Base-by-base conservation (phyloP, 2,797 vertebrate species). In the Molossus alvarezi region DNA sequence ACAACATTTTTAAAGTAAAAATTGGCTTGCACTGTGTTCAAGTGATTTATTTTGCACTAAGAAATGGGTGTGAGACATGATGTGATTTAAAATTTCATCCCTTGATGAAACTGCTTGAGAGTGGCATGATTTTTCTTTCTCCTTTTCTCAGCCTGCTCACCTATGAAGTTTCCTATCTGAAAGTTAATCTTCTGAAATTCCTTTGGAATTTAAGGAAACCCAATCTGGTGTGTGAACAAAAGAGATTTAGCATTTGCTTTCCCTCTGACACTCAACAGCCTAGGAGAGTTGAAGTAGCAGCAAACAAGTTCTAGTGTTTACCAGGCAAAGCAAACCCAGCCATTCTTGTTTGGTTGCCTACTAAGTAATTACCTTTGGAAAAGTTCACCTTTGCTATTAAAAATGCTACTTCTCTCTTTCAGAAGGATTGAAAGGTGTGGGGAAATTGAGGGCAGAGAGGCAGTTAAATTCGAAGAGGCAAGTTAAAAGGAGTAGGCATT, bases 1-100 rank as follows among this genome's bases (percentile, higher is more conserved):
- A 18, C 65, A 76, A 75, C 45, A 29, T 29, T 53, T 76, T 76
- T 20, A 76, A 53, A 76, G 98, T 98, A 98, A 98, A 99, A 99
- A 99, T 99, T 98, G 98, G 98, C 98, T 98, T 99, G 98, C 98
- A 98, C 98, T 99, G 98, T 99, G 99, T 99, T 99, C 99, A 98
- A 99, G 96, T 99, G 99, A 99, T 99, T 99, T 99, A 99, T 99
- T 99, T 99, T 98, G 97, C 98, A 97, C 91, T 96, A 98, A 98
- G 98, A 99, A 99, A 99, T 99, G 98, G 98, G 98, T 98, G 98
- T 98, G 99, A 99, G 99, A 99, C 99, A 99, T 98, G 98, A 99
- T 99, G 98, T 99, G 99, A 99, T 99, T 99, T 99, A 99, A 99
- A 99, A 99, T 99, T 99, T 99, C 98, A 99, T 99, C 99, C 98